A percentile compares a stretch with the other conserved stretches of the same genome.
phyloP scores from a whole-genome alignment of 2,888 invertebrate genomes.

The Phalera bucephala region DNA sequence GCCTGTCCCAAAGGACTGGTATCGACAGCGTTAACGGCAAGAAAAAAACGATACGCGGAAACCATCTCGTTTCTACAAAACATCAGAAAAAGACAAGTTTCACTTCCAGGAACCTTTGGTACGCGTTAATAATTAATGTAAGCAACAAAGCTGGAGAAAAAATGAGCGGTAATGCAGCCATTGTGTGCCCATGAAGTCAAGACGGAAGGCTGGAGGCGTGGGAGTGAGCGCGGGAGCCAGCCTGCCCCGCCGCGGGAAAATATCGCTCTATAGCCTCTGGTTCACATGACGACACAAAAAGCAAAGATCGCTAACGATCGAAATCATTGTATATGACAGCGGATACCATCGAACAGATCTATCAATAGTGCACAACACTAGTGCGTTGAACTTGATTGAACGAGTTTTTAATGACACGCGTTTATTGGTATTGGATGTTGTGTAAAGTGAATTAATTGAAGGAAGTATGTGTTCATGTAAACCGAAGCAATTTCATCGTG shows the following conservation, averaged over 20 bases:
- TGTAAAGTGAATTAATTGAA: slow-evolving; percentile 39
- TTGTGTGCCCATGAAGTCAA: slow-evolving; percentile 65
- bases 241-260: slow-evolving; percentile 67
- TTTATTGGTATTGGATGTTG: slow-evolving; percentile 38
- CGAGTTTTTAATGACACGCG: slow-evolving; percentile 26
- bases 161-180: slow-evolving; percentile 66
- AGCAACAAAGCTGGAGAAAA: slow-evolving; percentile 66
- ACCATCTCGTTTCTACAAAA: slow-evolving; percentile 58
- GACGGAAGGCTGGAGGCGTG: slow-evolving; percentile 70
- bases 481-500: slow-evolving; percentile 33
- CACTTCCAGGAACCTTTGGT: slow-evolving; percentile 69
- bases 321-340: slow-evolving; percentile 14
- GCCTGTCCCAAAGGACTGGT: slow-evolving; percentile 51
- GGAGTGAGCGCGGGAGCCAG: slow-evolving; percentile 58
- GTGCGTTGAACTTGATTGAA: slow-evolving; percentile 29
- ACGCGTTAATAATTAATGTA: slow-evolving; percentile 62
- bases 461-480: slow-evolving; percentile 39
- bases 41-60: slow-evolving; percentile 67
- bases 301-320: slow-evolving; percentile 31
- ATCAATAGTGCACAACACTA: slow-evolving; percentile 23
- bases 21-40: slow-evolving; percentile 43
- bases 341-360: slow-evolving; percentile 23
- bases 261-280: slow-evolving; percentile 43
- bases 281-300: slow-evolving; percentile 52
- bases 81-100: slow-evolving; percentile 63